Conservation (phyloP, 2,113 vertebrate species). For the Serinus canaria region DNA sequence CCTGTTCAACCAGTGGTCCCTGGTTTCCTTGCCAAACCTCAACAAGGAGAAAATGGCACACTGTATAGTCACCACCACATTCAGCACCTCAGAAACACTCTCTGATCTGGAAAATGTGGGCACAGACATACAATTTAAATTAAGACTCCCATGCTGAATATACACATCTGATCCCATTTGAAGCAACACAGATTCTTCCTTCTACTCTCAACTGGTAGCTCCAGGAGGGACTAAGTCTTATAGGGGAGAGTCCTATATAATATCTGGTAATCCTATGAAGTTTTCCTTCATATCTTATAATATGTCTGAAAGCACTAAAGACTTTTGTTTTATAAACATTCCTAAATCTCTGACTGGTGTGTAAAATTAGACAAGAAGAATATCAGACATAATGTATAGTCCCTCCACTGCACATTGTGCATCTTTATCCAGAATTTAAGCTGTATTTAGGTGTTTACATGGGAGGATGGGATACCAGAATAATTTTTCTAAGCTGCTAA, state of each 20-base stretch:
- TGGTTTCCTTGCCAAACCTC: background rate
- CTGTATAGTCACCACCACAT: too few species aligned
- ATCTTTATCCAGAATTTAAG: background rate
- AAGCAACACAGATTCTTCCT: background rate
- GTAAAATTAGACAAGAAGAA: background rate
- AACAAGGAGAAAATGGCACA: background rate
- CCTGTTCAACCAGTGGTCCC: background rate
- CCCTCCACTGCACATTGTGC: background rate
- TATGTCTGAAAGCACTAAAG: background rate
- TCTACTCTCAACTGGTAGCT: background rate
- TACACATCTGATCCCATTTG: background rate
- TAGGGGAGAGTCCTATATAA: background rate
- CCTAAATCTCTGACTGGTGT: background rate
- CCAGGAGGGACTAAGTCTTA: background rate
- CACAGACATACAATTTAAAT: background rate
- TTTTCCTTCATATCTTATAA: background rate
- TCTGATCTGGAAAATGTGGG: background rate
- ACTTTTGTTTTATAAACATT: background rate
- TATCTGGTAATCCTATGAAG: background rate
- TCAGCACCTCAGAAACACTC: background rate
- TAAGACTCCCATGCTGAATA: background rate
- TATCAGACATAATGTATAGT: background rate
- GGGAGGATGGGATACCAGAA: background rate
- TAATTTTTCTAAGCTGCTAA: conserved; percentile 36
- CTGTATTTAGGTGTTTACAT: background rate